Evolutionary conservation across 1,140 invertebrate species (phyloP).

Genomic region (Drosophila arizonae): DNA sequence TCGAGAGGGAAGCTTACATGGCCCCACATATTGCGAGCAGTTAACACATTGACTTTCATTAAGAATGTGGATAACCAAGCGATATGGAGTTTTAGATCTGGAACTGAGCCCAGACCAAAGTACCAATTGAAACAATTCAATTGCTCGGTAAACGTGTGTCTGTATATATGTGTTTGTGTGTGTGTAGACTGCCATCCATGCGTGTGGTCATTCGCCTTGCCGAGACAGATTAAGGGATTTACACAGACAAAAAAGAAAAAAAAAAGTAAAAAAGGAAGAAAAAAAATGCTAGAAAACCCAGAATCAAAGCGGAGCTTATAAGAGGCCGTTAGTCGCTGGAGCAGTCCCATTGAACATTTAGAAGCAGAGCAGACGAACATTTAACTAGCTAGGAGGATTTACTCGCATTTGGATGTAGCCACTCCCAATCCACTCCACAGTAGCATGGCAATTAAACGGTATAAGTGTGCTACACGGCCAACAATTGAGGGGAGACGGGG

Average conservation of each 20-base stretch:
- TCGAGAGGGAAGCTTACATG: slow-evolving; percentile 8
- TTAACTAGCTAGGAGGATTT: slow-evolving; percentile 42
- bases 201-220: slow-evolving; percentile 57
- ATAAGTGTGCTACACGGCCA: slow-evolving; percentile 35
- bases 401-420: background rate
- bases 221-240: slow-evolving; percentile 74
- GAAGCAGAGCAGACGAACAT: slow-evolving; percentile 53
- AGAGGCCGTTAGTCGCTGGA: slow-evolving; percentile 21
- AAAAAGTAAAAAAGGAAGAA: slow-evolving; percentile 10
- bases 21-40: slow-evolving; percentile 9
- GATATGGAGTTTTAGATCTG: slow-evolving; percentile 13
- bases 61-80: slow-evolving; percentile 59
- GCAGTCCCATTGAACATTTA: slow-evolving; percentile 39
- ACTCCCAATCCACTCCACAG: slow-evolving; percentile 25
- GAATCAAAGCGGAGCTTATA: slow-evolving; percentile 21
- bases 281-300: background rate
- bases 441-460: slow-evolving; percentile 55
- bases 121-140: slow-evolving; percentile 78
- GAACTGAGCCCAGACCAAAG: slow-evolving; percentile 53
- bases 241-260: slow-evolving; percentile 34
- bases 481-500: no score
- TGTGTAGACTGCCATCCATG: slow-evolving; percentile 52
- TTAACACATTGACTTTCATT: slow-evolving; percentile 65
- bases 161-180: slow-evolving; percentile 8
- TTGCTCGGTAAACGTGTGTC: slow-evolving; percentile 48